phyloP scores from a whole-genome alignment of 1,140 invertebrate genomes.

The Pseudomyrmex flavicornis region DNA sequence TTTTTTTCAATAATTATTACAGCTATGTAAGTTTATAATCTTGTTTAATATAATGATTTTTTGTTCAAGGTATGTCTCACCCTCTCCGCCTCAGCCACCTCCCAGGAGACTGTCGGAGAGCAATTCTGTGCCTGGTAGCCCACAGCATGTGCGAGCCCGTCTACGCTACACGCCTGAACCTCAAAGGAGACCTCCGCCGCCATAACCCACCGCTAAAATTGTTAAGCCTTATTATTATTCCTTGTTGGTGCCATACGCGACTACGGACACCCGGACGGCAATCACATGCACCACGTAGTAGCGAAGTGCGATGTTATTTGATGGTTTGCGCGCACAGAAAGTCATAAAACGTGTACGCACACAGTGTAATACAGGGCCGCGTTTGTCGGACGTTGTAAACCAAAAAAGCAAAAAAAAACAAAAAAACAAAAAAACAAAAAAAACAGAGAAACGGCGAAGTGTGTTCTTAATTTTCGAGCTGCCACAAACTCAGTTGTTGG shows the following conservation, averaged over 20 bases:
- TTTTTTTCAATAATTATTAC: too few relatives aligned
- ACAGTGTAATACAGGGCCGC: conserved; percentile 49
- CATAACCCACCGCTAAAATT: conserved; percentile 81
- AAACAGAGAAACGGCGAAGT: conserved; percentile 34
- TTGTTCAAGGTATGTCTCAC: conserved; percentile 87
- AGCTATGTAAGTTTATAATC: too few relatives aligned
- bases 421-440: conserved; percentile 41
- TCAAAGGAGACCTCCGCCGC: conserved; percentile 88
- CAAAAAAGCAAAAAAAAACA: conserved; percentile 50
- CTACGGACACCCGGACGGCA: conserved; percentile 61
- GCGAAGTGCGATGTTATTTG: conserved; percentile 52
- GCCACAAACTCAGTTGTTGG: conserved; percentile 55
- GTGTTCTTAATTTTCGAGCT: conserved; percentile 69
- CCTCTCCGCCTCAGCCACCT: conserved; percentile 89
- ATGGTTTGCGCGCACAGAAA: conserved; percentile 59
- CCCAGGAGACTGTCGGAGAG: conserved; percentile 87
- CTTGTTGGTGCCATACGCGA: conserved; percentile 80
- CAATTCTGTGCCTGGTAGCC: conserved; percentile 89
- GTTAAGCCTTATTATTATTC: conserved; percentile 69
- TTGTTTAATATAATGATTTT: too few relatives aligned
- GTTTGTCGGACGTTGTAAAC: conserved; percentile 60
- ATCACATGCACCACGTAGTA: conserved; percentile 66
- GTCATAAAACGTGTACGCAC: conserved; percentile 16
- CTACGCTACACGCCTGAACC: conserved; percentile 91
- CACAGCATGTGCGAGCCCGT: conserved; percentile 88